Evolutionary conservation across 2,113 vertebrate species (phyloP).

Genomic region (Hipposideros armiger): DNA sequence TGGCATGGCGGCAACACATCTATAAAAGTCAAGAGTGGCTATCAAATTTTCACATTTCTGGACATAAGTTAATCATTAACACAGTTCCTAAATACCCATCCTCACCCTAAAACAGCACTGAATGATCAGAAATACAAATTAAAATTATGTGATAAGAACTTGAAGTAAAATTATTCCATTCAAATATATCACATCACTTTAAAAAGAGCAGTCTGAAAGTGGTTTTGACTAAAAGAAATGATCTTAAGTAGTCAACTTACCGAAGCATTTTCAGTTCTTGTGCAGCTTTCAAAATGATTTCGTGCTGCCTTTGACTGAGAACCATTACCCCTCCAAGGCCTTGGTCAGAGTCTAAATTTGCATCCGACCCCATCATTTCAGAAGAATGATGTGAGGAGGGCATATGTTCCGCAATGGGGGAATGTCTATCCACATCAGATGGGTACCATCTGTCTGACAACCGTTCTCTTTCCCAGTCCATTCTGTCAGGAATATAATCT

Average conservation of each 20-base stretch:
- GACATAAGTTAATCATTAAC: conserved; percentile 18
- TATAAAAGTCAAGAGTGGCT: conserved; percentile 39
- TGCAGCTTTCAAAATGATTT: conserved; percentile 99
- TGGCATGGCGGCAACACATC: conserved; percentile 28
- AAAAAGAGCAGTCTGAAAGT: conserved; percentile 67
- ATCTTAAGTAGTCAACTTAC: conserved; percentile 88
- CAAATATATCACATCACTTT: conserved; percentile 66
- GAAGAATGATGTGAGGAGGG: conserved; percentile 87
- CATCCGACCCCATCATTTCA: conserved; percentile 87
- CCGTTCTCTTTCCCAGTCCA: conserved; percentile 93
- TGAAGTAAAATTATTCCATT: conserved; percentile 65
- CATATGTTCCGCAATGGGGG: conserved; percentile 88
- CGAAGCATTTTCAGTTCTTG: conserved; percentile 99
- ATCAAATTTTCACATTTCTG: conserved; percentile 51
- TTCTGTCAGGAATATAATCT: conserved; percentile 88
- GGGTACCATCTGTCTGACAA: conserved; percentile 89
- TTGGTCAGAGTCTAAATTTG: conserved; percentile 88
- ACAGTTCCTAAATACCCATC: conserved; percentile 43
- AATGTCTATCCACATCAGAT: conserved; percentile 87
- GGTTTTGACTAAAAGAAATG: conserved; percentile 73
- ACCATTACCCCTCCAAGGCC: conserved; percentile 92
- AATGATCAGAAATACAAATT: conserved; percentile 58
- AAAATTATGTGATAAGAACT: conserved; percentile 63
- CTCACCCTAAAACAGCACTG: conserved; percentile 11
- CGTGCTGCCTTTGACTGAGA: conserved; percentile 98